Evolutionary conservation across 1,140 invertebrate species (phyloP).

Genomic region (Eumeta japonica): DNA sequence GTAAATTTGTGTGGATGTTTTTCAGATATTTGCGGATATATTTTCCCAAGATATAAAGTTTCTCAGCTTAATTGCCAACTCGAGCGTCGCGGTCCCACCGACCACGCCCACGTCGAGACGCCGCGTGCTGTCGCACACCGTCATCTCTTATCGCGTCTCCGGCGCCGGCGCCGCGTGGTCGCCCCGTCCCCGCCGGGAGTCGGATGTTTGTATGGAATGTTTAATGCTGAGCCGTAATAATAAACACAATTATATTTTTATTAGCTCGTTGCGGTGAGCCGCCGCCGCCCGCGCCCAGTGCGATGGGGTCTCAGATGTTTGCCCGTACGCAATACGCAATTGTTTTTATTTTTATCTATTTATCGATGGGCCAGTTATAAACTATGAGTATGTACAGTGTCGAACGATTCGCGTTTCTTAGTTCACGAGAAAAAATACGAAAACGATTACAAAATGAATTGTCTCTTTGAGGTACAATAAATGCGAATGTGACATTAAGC

Average conservation of each 20-base stretch:
- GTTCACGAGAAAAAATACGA: constrained; percentile 8
- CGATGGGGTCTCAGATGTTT: constrained; percentile 36
- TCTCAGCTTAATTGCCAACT: no score
- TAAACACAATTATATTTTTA: constrained; percentile 44
- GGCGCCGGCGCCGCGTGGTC: constrained; percentile 2
- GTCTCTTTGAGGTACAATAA: no score
- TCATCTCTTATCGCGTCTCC: constrained; percentile 4
- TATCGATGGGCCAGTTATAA: background rate
- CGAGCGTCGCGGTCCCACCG: no score
- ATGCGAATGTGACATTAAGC: no score
- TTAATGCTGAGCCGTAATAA: constrained; percentile 5
- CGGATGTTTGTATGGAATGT: constrained; percentile 4
- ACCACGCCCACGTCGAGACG: no score
- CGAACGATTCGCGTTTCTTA: background rate
- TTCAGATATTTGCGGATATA: no score
- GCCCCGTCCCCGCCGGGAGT: constrained; percentile 2
- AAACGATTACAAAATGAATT: no score
- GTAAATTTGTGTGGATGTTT: no score
- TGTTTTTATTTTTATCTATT: constrained; percentile 1
- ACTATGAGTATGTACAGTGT: background rate
- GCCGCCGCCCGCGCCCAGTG: no score
- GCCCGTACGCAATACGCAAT: constrained; percentile 2
- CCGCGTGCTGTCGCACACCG: no score
- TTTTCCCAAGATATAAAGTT: no score
- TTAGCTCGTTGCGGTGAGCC: no score